A percentile compares a stretch with the other conserved stretches of the same genome.
phyloP scores from a whole-genome alignment of 2,888 invertebrate genomes.

The Drosophila conformis region DNA sequence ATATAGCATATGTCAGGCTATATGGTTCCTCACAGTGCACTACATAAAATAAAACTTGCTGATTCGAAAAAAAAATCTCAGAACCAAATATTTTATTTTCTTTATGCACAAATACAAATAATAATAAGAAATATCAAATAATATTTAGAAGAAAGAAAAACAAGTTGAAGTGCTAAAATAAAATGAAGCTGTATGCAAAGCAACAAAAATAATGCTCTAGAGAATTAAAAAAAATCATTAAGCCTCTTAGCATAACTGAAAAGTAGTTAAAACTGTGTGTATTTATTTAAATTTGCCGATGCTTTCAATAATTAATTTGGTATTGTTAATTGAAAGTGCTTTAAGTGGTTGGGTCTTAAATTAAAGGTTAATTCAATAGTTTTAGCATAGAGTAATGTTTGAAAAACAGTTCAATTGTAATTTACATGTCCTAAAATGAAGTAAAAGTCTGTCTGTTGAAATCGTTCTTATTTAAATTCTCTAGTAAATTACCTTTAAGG shows the following conservation, averaged over 20 bases:
- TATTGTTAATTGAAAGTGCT: not conserved
- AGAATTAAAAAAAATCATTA: not conserved
- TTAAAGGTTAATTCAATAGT: not conserved
- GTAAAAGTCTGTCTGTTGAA: not conserved
- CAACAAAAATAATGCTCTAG: not conserved
- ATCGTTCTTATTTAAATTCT: not conserved
- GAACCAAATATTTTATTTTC: no score
- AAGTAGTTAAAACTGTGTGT: not conserved
- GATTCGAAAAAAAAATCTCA: not conserved
- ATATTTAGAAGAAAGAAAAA: not conserved
- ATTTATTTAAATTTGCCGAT: not conserved
- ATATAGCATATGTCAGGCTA: no score
- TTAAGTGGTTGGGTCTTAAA: not conserved
- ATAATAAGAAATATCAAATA: not conserved
- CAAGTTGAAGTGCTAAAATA: not conserved
- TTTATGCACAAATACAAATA: not conserved
- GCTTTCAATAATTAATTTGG: not conserved
- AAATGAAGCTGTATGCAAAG: not conserved
- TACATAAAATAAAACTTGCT: not conserved
- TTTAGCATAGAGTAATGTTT: not conserved
- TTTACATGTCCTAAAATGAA: not conserved
- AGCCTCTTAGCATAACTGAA: not conserved
- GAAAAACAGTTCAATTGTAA: not conserved
- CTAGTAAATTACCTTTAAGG: not conserved
- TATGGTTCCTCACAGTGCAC: no score